These are phyloP conservation scores for Triops longicaudatus DNA, from an alignment of 1,140 invertebrate genomes.

Conservation along the genomic window DNA sequence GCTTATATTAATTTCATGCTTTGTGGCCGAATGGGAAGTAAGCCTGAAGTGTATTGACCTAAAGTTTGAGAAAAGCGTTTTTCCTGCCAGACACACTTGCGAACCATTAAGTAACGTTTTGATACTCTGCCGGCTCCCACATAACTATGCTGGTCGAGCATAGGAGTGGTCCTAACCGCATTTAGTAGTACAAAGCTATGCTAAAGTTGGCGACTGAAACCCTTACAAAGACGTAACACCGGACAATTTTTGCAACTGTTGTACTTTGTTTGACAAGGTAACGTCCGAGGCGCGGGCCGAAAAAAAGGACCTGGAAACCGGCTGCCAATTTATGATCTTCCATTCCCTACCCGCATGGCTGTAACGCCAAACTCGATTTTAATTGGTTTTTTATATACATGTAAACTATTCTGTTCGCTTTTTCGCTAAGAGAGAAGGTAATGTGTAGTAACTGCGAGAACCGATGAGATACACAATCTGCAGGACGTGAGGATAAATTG, in stretches of 20 bases:
- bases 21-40: background rate
- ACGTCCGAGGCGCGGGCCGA: background rate
- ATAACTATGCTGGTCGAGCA: background rate
- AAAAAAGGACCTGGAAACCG: background rate
- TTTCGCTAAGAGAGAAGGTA: background rate
- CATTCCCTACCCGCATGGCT: background rate
- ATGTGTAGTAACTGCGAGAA: background rate
- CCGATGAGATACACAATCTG: too few relatives aligned
- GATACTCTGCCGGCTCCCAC: background rate
- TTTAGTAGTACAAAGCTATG: background rate
- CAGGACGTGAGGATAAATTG: too few relatives aligned
- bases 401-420: background rate
- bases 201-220: background rate
- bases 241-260: background rate
- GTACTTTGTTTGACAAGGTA: background rate
- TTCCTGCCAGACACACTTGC: conserved; percentile 6
- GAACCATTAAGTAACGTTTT: conserved; percentile 6
- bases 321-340: background rate
- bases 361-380: too few relatives aligned
- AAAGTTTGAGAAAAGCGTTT: background rate
- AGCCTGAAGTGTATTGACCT: background rate
- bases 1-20: background rate
- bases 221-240: background rate
- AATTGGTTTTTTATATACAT: background rate
- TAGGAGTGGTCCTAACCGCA: background rate